Evolutionary conservation across 2,113 vertebrate species (phyloP).

Genomic region (Eira barbara): DNA sequence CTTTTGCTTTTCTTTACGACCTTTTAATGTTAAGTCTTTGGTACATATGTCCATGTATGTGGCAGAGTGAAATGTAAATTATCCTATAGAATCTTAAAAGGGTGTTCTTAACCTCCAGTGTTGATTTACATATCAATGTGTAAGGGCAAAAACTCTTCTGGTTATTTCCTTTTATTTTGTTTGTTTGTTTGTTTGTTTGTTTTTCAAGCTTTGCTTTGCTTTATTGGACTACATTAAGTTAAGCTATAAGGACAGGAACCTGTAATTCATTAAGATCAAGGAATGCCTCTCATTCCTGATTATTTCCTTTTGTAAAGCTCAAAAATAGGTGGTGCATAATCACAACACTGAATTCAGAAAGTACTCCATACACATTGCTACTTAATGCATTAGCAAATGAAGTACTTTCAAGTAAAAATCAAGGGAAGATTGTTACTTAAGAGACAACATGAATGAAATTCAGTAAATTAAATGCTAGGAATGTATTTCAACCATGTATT

Average conservation of each 20-base stretch:
- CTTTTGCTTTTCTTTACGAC: background rate
- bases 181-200: background rate
- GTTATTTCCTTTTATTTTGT: background rate
- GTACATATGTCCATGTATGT: background rate
- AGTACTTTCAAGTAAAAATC: constrained; percentile 10
- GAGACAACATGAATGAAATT: background rate
- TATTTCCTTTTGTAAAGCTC: background rate
- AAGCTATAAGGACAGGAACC: background rate
- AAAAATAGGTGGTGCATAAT: background rate
- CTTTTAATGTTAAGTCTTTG: background rate
- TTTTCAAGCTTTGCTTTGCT: background rate
- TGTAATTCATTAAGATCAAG: background rate
- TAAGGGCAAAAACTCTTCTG: background rate
- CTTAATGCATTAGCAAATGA: background rate
- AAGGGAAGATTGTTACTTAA: background rate
- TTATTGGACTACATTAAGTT: background rate
- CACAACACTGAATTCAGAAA: background rate
- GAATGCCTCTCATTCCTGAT: background rate
- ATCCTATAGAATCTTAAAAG: background rate
- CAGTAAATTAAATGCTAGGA: background rate
- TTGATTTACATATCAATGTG: background rate
- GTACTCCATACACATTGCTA: background rate
- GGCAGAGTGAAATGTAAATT: background rate
- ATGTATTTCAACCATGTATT: background rate
- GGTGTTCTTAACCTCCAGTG: background rate